phyloP scores from a whole-genome alignment of 2,888 invertebrate genomes.

The Eupithecia tripunctaria region DNA sequence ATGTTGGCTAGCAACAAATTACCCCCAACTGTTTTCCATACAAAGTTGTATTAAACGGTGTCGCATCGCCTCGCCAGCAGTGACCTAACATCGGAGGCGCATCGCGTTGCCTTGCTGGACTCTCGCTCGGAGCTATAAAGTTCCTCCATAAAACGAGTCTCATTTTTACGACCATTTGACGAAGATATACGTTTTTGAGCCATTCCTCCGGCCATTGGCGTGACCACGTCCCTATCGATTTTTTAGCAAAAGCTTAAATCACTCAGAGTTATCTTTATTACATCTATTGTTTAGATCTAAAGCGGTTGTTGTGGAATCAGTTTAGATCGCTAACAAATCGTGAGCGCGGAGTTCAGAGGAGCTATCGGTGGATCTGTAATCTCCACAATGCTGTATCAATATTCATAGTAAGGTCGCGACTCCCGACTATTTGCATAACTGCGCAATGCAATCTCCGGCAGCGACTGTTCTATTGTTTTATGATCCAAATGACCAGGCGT shows the following conservation, averaged over 20 bases:
- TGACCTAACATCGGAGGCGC: conserved; percentile 53
- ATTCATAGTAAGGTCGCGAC: conserved; percentile 83
- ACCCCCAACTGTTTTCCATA: conserved; percentile 17
- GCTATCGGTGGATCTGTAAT: conserved; percentile 79
- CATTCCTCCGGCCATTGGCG: conserved; percentile 73
- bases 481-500: conserved; percentile 83
- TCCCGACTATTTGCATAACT: conserved; percentile 81
- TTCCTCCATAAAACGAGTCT: conserved; percentile 80
- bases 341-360: conserved; percentile 71
- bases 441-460: conserved; percentile 78
- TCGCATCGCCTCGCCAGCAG: conserved; percentile 45
- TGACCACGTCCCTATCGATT: conserved; percentile 68
- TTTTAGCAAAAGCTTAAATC: conserved; percentile 49
- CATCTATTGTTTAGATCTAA: conserved; percentile 59
- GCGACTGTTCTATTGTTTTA: conserved; percentile 84
- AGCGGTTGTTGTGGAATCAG: conserved; percentile 65
- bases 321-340: conserved; percentile 76
- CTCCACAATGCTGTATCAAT: conserved; percentile 82
- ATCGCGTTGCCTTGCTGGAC: conserved; percentile 21
- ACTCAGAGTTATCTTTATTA: conserved; percentile 49
- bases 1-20: neutral
- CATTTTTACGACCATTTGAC: conserved; percentile 83
- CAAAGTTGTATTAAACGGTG: conserved; percentile 37
- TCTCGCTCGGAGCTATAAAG: conserved; percentile 74
- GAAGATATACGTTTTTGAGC: conserved; percentile 79